These are phyloP conservation scores for Muscicapa adusta DNA, from an alignment of 2,113 vertebrate species.

Conservation along the genomic window DNA sequence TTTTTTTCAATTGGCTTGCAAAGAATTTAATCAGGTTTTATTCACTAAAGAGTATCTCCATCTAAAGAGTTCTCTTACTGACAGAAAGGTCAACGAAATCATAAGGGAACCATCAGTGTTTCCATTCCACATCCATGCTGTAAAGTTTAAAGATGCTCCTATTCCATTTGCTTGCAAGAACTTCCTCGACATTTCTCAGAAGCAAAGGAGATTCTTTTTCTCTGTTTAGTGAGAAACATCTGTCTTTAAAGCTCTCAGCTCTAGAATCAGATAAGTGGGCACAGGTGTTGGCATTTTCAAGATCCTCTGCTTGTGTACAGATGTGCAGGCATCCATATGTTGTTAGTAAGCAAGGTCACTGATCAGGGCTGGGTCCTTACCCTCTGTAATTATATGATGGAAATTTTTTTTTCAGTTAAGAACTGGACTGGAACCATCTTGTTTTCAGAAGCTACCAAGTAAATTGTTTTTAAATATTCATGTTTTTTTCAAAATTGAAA, in stretches of 20 bases:
- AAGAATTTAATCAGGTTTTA: neutral
- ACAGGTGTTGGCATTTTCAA: neutral
- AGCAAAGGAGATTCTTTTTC: neutral
- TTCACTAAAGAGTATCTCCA: neutral
- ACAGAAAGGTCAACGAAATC: constrained; percentile 20
- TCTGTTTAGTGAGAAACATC: neutral
- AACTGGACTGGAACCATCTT: neutral
- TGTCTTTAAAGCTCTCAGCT: neutral
- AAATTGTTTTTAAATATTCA: neutral
- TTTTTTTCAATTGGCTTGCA: neutral
- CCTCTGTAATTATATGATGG: neutral
- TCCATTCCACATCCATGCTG: neutral
- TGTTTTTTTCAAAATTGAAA: neutral
- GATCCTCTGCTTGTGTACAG: neutral
- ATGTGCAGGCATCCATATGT: neutral
- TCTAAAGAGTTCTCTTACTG: neutral
- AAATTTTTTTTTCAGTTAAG: neutral
- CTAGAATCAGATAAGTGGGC: neutral
- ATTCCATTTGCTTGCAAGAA: neutral
- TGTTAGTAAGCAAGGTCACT: neutral
- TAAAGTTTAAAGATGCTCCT: neutral
- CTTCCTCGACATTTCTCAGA: neutral
- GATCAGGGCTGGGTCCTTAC: neutral
- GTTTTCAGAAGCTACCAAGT: neutral
- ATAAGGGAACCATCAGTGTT: neutral